Conservation (phyloP, 2,888 invertebrate species). For the Limulus polyphemus region DNA sequence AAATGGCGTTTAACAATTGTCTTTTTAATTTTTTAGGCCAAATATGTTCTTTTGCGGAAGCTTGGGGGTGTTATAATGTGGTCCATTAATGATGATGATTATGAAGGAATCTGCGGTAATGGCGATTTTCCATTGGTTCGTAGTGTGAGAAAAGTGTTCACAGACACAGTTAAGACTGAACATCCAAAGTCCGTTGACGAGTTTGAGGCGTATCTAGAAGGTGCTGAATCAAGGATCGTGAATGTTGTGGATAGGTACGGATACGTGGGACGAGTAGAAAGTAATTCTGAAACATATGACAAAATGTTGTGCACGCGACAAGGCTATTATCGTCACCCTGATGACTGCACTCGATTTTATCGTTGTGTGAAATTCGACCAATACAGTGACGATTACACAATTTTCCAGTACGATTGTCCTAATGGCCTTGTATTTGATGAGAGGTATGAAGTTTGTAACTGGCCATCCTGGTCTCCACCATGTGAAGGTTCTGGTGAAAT, state of each 20-base stretch:
- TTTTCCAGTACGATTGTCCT: constrained; percentile 69
- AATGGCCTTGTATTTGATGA: constrained; percentile 59
- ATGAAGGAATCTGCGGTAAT: constrained; percentile 14
- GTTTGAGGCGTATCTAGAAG: constrained; percentile 9
- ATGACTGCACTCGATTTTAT: constrained; percentile 47
- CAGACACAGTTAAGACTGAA: constrained; percentile 1
- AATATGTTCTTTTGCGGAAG: constrained; percentile 11
- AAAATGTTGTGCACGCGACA: constrained; percentile 17
- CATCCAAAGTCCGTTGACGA: constrained; percentile 3
- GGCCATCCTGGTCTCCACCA: constrained; percentile 59
- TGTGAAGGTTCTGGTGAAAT: constrained; percentile 64
- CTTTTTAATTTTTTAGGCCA: constrained; percentile 12
- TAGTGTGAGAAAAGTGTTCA: constrained; percentile 11
- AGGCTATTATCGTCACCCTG: constrained; percentile 25
- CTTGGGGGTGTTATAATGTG: constrained; percentile 20
- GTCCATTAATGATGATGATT: constrained; percentile 22
- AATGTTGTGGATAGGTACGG: constrained; percentile 15
- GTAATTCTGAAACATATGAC: constrained; percentile 4
- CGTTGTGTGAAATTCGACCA: constrained; percentile 69
- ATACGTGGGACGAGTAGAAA: constrained; percentile 7
- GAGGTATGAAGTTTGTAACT: constrained; percentile 48
- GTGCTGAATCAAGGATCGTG: constrained; percentile 15
- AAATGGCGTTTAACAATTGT: background rate
- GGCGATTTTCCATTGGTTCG: constrained; percentile 19
- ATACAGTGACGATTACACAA: constrained; percentile 30